Percentiles rank a stretch among this genome's conserved stretches.
Conservation (phyloP, 2,797 vertebrate species). For the Cygnus olor region DNA sequence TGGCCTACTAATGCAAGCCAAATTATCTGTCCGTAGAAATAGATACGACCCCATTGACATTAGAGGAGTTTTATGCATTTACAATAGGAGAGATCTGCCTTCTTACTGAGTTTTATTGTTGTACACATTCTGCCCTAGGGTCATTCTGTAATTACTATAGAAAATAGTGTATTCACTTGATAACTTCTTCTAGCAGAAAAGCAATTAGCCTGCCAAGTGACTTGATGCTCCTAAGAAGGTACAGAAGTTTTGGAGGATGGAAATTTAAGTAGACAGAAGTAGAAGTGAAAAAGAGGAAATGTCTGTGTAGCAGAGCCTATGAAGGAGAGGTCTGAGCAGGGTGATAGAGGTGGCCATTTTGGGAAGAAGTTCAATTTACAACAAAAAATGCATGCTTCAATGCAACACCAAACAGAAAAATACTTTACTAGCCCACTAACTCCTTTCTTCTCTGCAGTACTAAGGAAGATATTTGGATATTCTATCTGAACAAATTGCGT, state of each 20-base stretch:
- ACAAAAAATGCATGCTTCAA: not conserved
- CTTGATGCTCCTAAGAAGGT: constrained; percentile 39
- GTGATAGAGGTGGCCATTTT: not conserved
- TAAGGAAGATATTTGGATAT: not conserved
- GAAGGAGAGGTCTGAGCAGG: not conserved
- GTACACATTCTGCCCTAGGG: constrained; percentile 20
- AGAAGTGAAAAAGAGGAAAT: not conserved
- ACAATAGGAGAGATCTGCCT: not conserved
- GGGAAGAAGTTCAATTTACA: not conserved
- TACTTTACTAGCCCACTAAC: not conserved
- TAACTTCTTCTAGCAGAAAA: constrained; percentile 59
- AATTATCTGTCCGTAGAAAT: constrained; percentile 16
- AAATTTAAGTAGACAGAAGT: not conserved
- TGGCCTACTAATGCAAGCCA: not conserved
- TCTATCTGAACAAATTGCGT: not conserved
- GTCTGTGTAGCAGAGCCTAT: not conserved
- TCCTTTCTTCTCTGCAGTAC: not conserved
- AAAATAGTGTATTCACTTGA: constrained; percentile 51
- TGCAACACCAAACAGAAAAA: not conserved
- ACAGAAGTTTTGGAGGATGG: constrained; percentile 15
- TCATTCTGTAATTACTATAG: constrained; percentile 56
- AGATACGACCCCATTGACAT: constrained; percentile 6
- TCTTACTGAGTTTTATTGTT: constrained; percentile 12
- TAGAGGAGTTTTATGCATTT: constrained; percentile 21
- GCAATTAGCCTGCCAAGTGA: constrained; percentile 61